Evolutionary conservation across 1,140 invertebrate genomes (phyloP), one percentile per base, ranked within the genome.

Genomic region (Scylla paramamosain): DNA sequence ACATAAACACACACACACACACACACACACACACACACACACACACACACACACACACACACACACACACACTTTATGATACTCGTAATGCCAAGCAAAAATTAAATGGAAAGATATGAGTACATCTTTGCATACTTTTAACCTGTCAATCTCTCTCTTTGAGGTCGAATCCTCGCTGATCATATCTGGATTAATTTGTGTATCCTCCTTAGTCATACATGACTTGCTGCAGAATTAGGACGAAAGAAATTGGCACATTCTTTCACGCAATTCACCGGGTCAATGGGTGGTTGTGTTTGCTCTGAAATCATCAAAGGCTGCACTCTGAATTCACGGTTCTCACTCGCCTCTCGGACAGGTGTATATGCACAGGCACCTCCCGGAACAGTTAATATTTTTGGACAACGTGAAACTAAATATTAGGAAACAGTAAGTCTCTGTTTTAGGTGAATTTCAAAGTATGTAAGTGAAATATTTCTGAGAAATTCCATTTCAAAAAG

Each of bases 1-100:
- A 77, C 67, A 77, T 20, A 77, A 6, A 77, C 67, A 77, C 67
- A 77, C 67, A 77, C 67, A 77, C 67, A 77, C 52, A 77, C 67
- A 77, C 67, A 77, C 67, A 77, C 67, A 77, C 67, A 77, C 67
- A 77, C 67, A 77, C 67, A 77, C 16, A 77, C 67, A 77, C 67
- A 77, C 67, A 77, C 67, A 77, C 67, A 77, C 20, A 77, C 67
- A 77, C 67, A 77, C 67, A 77, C 67, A 77, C 67, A 77, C 67
- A 77, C 67, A 77, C 67, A 77, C 67, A 77, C 67, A 77, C 67
- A 77, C 67, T 20, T 20, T 20, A 59, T 20, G 0, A 59, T 20
- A 59, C 0, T 77, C 67, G 25, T 20, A 77, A n/a, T 77, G 67
- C 20, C 6, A 77, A 77, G 67, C n/a, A 8, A 1, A 77, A n/a